A percentile compares a stretch with the other conserved stretches of the same genome.
phyloP scores from a whole-genome alignment of 2,113 vertebrate genomes.

The Semnopithecus entellus region DNA sequence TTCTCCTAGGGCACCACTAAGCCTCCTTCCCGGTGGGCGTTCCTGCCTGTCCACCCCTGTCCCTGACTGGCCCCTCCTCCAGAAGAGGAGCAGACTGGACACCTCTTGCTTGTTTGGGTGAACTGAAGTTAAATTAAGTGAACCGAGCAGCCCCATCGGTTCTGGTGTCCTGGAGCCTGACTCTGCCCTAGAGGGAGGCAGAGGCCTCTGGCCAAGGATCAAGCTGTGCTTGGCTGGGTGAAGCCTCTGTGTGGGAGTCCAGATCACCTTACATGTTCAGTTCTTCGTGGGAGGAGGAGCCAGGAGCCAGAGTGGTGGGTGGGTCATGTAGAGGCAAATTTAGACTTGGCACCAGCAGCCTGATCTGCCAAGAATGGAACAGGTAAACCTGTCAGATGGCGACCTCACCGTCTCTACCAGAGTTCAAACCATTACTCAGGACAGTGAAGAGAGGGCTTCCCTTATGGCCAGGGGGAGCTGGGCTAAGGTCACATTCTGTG shows the following conservation, averaged over 20 bases:
- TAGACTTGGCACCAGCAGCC: not conserved
- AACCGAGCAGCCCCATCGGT: not conserved
- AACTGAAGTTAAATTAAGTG: not conserved
- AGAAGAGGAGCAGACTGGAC: not conserved
- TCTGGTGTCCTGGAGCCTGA: not conserved
- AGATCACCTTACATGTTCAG: not conserved
- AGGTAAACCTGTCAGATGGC: not conserved
- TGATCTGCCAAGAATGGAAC: not conserved
- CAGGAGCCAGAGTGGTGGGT: not conserved
- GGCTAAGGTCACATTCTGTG: not conserved
- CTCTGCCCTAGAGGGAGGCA: not conserved
- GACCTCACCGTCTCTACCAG: not conserved
- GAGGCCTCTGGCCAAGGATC: not conserved
- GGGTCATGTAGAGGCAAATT: too few relatives aligned
- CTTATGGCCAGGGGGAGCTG: rapidly evolving
- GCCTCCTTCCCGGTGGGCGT: not conserved
- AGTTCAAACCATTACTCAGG: not conserved
- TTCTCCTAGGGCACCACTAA: not conserved
- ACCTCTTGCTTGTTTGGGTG: not conserved
- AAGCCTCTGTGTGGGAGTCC: not conserved
- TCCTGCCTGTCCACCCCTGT: not conserved
- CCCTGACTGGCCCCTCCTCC: too few relatives aligned
- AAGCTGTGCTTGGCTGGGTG: not conserved
- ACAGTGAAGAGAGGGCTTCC: not conserved
- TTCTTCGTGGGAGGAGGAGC: not conserved